Base-by-base conservation (phyloP, 2,888 invertebrate species). In the Papilio gigon region DNA sequence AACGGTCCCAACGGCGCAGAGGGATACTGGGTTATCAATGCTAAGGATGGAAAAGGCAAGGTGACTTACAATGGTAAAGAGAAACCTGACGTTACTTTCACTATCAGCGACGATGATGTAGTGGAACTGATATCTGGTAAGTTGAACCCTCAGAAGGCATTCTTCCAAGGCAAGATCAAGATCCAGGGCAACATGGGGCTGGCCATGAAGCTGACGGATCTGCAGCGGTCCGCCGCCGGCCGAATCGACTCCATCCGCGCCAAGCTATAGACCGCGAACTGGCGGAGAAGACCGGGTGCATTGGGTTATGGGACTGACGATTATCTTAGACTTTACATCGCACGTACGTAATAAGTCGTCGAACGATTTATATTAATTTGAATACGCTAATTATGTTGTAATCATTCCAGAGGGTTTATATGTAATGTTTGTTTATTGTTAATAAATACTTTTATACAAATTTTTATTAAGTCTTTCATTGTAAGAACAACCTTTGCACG, bases 141-240 rank as follows among this genome's bases (percentile, higher is more conserved):
- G 86, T 91, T 99, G 71, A 98, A 98, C 84, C 97, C 97, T 0
- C 98, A 99, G 84, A 98, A 98, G 86, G 98, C 98, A 1, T 98
- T 97, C 88, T 97, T 97, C 93, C 97, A 98, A 87, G 99, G 99
- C 17, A 99, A 99, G 88, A 95, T 98, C 68, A 99, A 98, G 90
- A 95, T 99, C 70, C 97, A 98, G 84, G 99, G 99, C 37, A 99
- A 99, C 84, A 98, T 99, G 96, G 98, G 97, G 0, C 90, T 98
- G 53, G 99, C 99, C 1, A 96, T 99, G 96, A 99, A 98, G 85
- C 90, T 99, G 69, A 95, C 96, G 22, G 97, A 97, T 74, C 85
- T 98, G 72, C 97, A 97, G 79, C 94, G 94, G 70, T 93, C 94
- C 6, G 96, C 96, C 0, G 93, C 95, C 4, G 93, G 93, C 47